Conservation (phyloP, 2,113 vertebrate genomes). For the Pogona vitticeps region DNA sequence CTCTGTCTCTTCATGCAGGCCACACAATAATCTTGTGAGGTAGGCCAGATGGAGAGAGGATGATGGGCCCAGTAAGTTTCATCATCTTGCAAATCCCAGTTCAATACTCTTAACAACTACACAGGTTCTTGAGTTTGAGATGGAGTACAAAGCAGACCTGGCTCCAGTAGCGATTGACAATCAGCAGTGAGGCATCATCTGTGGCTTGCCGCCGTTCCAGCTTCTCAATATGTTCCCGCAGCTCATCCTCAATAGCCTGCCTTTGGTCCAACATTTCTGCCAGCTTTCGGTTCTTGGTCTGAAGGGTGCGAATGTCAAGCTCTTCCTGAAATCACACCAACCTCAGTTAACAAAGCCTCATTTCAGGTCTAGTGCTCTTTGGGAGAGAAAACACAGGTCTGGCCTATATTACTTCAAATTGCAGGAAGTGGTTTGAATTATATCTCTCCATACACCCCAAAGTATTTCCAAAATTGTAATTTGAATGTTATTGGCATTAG, state of each 20-base stretch:
- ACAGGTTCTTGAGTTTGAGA: not conserved
- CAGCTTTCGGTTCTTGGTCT: constrained; percentile 92
- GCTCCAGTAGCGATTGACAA: constrained; percentile 97
- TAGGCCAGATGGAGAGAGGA: not conserved
- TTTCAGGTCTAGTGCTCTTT: not conserved
- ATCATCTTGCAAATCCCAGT: not conserved
- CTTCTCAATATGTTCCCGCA: constrained; percentile 92
- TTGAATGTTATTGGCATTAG: too few relatives aligned
- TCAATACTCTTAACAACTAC: not conserved
- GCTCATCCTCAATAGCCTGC: constrained; percentile 93
- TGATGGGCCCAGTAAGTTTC: not conserved
- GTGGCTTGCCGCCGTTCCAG: constrained; percentile 95
- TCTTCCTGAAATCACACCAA: constrained; percentile 83
- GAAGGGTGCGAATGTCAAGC: constrained; percentile 92
- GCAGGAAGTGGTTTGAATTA: not conserved
- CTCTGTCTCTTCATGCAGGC: not conserved
- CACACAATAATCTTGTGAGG: not conserved
- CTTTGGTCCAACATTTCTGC: constrained; percentile 93
- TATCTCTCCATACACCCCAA: too few relatives aligned
- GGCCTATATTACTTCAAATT: not conserved
- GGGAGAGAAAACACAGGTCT: not conserved
- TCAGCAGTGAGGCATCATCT: constrained; percentile 92
- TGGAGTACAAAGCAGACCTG: constrained; percentile 77
- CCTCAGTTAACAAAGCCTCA: not conserved
- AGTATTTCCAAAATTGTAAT: not conserved